These are phyloP conservation scores for Erethizon dorsatum DNA, from an alignment of 2,797 vertebrate species.

Conservation along the genomic window DNA sequence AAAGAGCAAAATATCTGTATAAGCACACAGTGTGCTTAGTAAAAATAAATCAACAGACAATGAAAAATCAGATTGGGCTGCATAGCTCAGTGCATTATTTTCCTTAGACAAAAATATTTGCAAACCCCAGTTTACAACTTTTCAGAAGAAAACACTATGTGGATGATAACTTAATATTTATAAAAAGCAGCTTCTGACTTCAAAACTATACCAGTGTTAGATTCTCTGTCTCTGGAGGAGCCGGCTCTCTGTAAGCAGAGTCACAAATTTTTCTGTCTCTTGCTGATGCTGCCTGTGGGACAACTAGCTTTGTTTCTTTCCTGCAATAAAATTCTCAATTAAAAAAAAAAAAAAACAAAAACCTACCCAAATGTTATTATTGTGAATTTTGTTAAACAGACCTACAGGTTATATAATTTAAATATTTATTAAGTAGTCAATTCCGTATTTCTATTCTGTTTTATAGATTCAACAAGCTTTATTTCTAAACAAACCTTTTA, in stretches of 20 bases:
- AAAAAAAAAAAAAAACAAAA: neutral
- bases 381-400: neutral
- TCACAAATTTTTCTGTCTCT: neutral
- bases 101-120: neutral
- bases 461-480: slow-evolving; percentile 39
- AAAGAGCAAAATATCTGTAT: neutral
- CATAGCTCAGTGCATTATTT: neutral
- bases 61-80: neutral
- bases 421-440: slow-evolving; percentile 11
- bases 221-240: neutral
- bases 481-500: slow-evolving; percentile 49
- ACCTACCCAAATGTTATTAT: neutral
- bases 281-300: neutral
- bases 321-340: neutral
- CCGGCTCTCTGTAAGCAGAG: neutral
- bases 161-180: neutral
- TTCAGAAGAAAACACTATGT: neutral
- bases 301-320: neutral
- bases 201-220: neutral
- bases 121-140: neutral
- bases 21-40: neutral
- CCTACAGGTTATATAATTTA: neutral
- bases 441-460: neutral
- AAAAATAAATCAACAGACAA: neutral
- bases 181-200: neutral